These are phyloP conservation scores for Aythya baeri DNA, from an alignment of 2,113 vertebrate species.

Conservation along the genomic window DNA sequence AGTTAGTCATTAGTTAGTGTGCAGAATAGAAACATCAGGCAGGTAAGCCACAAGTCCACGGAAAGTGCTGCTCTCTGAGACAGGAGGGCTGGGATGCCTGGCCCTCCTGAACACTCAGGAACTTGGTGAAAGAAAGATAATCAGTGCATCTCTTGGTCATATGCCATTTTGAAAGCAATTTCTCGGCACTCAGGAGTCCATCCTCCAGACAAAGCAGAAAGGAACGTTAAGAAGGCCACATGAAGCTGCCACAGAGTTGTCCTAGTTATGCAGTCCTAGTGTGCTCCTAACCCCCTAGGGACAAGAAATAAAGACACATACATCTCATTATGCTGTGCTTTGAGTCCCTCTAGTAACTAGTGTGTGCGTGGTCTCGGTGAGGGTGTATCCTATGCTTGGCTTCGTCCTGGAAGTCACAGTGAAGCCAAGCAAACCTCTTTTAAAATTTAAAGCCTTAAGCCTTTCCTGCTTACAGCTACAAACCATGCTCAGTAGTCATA, in stretches of 20 bases:
- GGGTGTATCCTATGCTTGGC: accelerated
- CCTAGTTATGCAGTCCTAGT: background rate
- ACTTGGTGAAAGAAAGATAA: background rate
- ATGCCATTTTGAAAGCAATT: background rate
- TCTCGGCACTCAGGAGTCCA: background rate
- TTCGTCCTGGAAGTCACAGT: background rate
- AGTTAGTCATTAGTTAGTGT: background rate
- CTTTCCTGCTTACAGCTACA: background rate
- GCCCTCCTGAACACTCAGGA: background rate
- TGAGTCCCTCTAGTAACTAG: background rate
- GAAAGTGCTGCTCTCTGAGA: background rate
- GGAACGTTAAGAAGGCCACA: background rate
- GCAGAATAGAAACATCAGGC: background rate
- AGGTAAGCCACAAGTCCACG: background rate
- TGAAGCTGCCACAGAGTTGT: background rate
- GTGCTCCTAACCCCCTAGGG: background rate
- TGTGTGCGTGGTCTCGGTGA: background rate
- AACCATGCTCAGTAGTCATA: accelerated
- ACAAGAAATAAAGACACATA: too few species aligned
- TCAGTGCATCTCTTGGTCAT: background rate
- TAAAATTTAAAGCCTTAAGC: too few species aligned
- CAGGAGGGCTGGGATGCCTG: background rate
- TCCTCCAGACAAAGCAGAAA: background rate
- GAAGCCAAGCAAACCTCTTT: background rate
- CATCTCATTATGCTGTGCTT: background rate